These are phyloP conservation scores for Petrocephalus schoutedeni DNA, from an alignment of 2,797 vertebrate genomes.

Conservation along the genomic window DNA sequence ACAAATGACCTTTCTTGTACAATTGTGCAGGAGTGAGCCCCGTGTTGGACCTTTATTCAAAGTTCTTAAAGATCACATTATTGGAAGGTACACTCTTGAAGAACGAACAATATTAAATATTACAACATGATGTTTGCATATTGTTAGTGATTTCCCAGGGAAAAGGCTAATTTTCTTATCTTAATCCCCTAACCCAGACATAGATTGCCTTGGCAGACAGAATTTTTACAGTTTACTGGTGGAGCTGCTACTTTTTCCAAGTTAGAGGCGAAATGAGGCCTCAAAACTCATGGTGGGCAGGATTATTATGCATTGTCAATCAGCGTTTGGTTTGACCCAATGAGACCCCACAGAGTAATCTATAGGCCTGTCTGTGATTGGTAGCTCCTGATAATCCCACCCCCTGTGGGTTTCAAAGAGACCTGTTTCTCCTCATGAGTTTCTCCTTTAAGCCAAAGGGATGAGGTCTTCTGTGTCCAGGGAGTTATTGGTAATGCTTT, in stretches of 20 bases:
- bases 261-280: background rate
- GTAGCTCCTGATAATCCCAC: background rate
- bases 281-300: background rate
- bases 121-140: background rate
- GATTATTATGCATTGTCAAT: background rate
- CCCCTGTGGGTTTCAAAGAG: conserved; percentile 3
- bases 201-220: background rate
- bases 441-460: background rate
- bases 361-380: background rate
- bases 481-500: background rate
- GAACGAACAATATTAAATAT: background rate
- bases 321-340: background rate
- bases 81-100: background rate
- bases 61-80: background rate
- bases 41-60: background rate
- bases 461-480: conserved; percentile 5
- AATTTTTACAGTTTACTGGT: background rate
- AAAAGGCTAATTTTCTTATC: background rate
- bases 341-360: background rate
- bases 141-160: background rate
- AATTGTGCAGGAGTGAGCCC: background rate
- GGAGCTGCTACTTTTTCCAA: background rate
- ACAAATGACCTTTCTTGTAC: background rate
- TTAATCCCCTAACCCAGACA: background rate
- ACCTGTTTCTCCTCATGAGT: background rate